A percentile compares a stretch with the other conserved stretches of the same genome.
Conservation (phyloP, 2,113 vertebrate species). For the Poicephalus gulielmi region DNA sequence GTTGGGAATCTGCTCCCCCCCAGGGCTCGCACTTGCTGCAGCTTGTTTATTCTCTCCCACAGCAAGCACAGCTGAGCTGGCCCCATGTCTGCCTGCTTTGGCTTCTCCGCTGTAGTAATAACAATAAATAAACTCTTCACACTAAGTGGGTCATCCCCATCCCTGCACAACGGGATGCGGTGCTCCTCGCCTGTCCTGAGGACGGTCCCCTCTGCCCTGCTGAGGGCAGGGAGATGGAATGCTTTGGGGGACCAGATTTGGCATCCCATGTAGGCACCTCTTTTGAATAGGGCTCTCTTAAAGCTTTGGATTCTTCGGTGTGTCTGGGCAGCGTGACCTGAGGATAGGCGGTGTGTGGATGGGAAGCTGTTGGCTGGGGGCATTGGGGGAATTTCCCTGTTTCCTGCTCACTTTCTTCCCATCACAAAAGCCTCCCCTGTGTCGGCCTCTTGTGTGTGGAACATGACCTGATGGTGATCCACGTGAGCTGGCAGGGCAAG, state of each 20-base stretch:
- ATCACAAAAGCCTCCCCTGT: not conserved
- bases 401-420: not conserved
- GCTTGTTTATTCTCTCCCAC: conserved; percentile 65
- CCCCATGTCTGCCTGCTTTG: conserved; percentile 19
- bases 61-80: conserved; percentile 36
- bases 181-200: not conserved
- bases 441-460: not conserved
- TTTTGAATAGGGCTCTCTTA: not conserved
- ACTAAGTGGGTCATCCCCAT: conserved; percentile 15
- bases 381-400: not conserved
- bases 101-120: conserved; percentile 5
- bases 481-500: not conserved
- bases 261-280: fast-evolving
- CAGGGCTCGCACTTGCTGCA: not conserved
- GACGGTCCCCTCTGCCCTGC: not conserved
- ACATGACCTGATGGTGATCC: not conserved
- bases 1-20: not conserved
- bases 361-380: not conserved
- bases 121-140: not conserved
- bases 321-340: not conserved
- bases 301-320: not conserved
- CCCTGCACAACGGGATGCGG: fast-evolving
- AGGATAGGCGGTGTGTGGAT: not conserved
- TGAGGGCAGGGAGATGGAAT: not conserved
- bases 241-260: not conserved